Evolutionary conservation across 2,888 invertebrate species (phyloP), one percentile per base, ranked within the genome.

Genomic region (Melanophora roralis): DNA sequence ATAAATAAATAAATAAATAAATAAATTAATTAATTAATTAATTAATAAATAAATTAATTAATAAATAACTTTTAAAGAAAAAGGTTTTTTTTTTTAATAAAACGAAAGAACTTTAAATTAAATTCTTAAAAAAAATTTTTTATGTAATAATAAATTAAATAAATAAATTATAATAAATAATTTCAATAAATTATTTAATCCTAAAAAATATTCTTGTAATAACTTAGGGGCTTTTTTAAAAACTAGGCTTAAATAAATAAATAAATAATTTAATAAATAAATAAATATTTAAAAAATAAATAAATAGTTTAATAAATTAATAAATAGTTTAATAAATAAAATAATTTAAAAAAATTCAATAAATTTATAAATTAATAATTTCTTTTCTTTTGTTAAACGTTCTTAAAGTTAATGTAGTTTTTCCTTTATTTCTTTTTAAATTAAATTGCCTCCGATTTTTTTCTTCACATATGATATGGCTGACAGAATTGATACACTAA

Each of bases 401-500:
- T 38, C 0, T 2, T 4, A 11, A 19, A 19, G 27, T 53, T 34
- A 45, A 53, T 34, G 34, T 23, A 11, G 36, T 36, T 67, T 60
- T 4, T 38, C 49, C 34, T n/a, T 40, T 21, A 19, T 40, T 16
- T 27, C 1, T 40, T 11, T 51, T 62, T 0, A 14, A 55, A 12
- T 60, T n/a, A n/a, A n/a, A n/a, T n/a, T n/a, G n/a, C n/a, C 27
- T 1, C 45, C 19, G 32, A n/a, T n/a, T n/a, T n/a, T n/a, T n/a
- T n/a, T n/a, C n/a, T 78, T 85, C 93, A 97, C 89, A 96, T 93
- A 88, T 94, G 94, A 91, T 98, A 98, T 16, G 97, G 97, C 89
- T 96, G 96, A 90, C 98, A 98, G 91, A 99, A 99, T 91, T 99
- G 99, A 91, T 99, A 99, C 81, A 99, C 99, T 85, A 99, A 93